These are phyloP conservation scores for Erebia ligea DNA, from an alignment of 2,888 invertebrate genomes.

Conservation along the genomic window DNA sequence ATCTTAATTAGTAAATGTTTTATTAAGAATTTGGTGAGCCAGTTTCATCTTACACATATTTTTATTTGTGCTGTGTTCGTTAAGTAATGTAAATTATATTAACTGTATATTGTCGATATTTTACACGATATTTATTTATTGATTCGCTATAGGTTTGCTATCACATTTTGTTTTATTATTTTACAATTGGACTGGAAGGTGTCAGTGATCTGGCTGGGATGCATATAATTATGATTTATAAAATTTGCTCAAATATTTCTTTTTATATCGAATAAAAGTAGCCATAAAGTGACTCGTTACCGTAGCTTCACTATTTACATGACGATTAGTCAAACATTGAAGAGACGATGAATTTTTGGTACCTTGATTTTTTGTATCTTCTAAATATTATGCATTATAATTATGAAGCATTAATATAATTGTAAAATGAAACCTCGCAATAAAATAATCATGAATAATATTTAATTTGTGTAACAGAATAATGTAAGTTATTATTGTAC, in stretches of 20 bases:
- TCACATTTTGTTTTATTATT: conserved; percentile 49
- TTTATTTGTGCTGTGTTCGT: conserved; percentile 82
- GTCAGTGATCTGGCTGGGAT: conserved; percentile 74
- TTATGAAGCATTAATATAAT: no score
- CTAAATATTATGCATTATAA: background rate
- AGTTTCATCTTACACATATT: conserved; percentile 63
- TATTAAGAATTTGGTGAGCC: conserved; percentile 72
- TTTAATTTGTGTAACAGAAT: no score
- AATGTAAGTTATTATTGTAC: background rate
- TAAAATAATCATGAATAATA: background rate
- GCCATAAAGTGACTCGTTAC: conserved; percentile 19
- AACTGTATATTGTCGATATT: conserved; percentile 80
- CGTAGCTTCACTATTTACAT: background rate
- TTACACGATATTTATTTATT: conserved; percentile 82
- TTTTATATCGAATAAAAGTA: conserved; percentile 35
- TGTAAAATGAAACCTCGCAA: background rate
- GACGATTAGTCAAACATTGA: background rate
- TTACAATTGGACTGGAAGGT: conserved; percentile 59
- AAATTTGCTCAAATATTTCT: conserved; percentile 75
- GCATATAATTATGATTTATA: conserved; percentile 59
- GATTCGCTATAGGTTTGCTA: conserved; percentile 75
- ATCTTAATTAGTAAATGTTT: conserved; percentile 75
- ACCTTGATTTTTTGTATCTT: background rate
- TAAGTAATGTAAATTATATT: conserved; percentile 81
- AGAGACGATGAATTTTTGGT: background rate